These are phyloP conservation scores for Cecropterus lyciades DNA, from an alignment of 1,140 invertebrate genomes.

Conservation along the genomic window DNA sequence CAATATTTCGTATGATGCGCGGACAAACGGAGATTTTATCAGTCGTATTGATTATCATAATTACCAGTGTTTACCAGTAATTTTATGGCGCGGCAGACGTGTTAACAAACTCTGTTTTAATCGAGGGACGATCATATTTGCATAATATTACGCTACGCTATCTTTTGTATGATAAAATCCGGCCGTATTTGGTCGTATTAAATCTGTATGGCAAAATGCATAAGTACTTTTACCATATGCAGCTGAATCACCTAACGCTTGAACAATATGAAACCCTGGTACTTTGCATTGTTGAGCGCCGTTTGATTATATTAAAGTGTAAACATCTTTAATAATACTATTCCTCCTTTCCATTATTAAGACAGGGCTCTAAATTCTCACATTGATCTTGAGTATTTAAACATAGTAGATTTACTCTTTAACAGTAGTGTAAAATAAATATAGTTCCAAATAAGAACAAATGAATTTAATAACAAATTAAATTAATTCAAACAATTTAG, in stretches of 20 bases:
- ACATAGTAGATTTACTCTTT: too few species aligned
- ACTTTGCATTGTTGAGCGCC: background rate
- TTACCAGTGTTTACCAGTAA: conserved; percentile 31
- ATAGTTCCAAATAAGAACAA: too few species aligned
- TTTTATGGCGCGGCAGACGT: conserved; percentile 20
- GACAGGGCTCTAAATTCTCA: too few species aligned
- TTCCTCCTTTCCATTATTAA: background rate
- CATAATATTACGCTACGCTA: conserved; percentile 36
- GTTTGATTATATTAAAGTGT: background rate
- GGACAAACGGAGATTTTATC: conserved; percentile 26
- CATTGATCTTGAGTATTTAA: too few species aligned
- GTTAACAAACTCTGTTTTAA: conserved; percentile 35
- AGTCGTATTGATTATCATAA: conserved; percentile 32
- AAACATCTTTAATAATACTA: background rate
- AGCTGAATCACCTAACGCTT: conserved; percentile 8
- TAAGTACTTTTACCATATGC: conserved; percentile 16
- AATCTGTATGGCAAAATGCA: conserved; percentile 30
- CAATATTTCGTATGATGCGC: conserved; percentile 25
- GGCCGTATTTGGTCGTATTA: conserved; percentile 29
- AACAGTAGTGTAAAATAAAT: too few species aligned
- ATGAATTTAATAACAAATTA: too few species aligned
- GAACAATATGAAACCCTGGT: conserved; percentile 7
- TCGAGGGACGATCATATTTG: conserved; percentile 31
- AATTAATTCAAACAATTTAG: too few species aligned
- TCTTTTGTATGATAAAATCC: conserved; percentile 44